phyloP scores from a whole-genome alignment of 2,797 vertebrate genomes.

The Melanitta fusca region DNA sequence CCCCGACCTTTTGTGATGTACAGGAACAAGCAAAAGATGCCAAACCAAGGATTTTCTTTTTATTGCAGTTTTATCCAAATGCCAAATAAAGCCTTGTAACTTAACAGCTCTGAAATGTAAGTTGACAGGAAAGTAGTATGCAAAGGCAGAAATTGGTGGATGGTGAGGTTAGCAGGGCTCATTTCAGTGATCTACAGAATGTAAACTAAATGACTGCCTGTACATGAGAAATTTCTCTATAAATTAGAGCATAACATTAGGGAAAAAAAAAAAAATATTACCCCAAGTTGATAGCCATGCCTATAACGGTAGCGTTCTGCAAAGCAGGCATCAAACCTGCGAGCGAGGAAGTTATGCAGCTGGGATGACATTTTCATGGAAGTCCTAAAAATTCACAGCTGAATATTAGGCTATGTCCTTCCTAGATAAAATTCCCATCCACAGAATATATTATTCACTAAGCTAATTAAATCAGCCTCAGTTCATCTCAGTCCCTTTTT shows the following conservation, averaged over 20 bases:
- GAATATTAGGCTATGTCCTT: not conserved
- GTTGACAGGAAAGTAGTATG: not conserved
- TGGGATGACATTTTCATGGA: not conserved
- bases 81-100: not conserved
- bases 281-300: not conserved
- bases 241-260: not conserved
- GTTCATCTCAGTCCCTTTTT: not conserved
- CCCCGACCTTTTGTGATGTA: fast-evolving
- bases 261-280: not conserved
- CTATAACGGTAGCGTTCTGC: not conserved
- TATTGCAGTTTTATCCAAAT: not conserved
- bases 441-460: not conserved
- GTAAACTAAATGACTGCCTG: not conserved
- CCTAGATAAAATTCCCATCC: not conserved
- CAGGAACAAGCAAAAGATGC: not conserved
- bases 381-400: not conserved
- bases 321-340: not conserved
- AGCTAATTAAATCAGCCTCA: not conserved
- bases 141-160: not conserved
- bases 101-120: not conserved
- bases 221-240: not conserved
- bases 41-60: not conserved
- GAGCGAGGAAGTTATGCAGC: not conserved
- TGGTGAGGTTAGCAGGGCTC: not conserved
- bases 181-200: not conserved